Percentiles rank a stretch among this genome's conserved stretches.
Evolutionary conservation across 2,797 vertebrate genomes (phyloP).

Genomic region (Pangasius mekongensis): DNA sequence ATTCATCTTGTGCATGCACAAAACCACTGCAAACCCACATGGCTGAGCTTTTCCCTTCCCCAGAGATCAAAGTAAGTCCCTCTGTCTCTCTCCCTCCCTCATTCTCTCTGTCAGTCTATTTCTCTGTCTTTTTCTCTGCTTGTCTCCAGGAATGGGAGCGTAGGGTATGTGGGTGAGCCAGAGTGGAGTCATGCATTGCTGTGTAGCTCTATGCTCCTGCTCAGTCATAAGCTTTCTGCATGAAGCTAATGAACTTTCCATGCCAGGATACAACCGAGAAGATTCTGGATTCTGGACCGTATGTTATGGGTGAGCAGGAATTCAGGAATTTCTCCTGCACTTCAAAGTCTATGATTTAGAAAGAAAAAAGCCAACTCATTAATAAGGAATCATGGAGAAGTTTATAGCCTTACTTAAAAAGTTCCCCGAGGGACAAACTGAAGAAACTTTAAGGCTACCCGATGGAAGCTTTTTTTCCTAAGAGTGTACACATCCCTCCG

Average conservation of each 20-base stretch:
- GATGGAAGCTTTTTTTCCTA: neutral
- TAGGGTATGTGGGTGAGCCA: neutral
- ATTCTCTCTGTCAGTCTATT: slow-evolving; percentile 5
- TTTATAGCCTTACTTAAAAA: neutral
- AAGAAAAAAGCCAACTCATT: neutral
- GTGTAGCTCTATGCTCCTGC: neutral
- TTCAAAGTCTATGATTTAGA: slow-evolving; percentile 8
- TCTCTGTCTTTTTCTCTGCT: slow-evolving; percentile 16
- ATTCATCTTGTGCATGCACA: neutral
- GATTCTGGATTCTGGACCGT: slow-evolving; percentile 1
- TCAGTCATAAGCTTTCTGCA: slow-evolving; percentile 4
- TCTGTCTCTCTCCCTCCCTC: neutral
- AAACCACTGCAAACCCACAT: slow-evolving; percentile 34
- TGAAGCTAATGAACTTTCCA: slow-evolving; percentile 18
- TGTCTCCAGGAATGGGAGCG: neutral
- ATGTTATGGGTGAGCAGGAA: slow-evolving; percentile 11
- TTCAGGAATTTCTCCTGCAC: slow-evolving; percentile 22
- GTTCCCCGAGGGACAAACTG: neutral
- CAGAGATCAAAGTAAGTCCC: slow-evolving; percentile 26
- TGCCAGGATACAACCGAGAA: neutral
- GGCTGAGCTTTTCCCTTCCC: neutral
- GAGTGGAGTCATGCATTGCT: slow-evolving; percentile 20
- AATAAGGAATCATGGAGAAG: neutral
- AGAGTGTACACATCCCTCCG: neutral
- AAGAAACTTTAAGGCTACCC: neutral